Base-by-base conservation (phyloP, 2,888 invertebrate species). In the Dyspetes luteomarginatus region DNA sequence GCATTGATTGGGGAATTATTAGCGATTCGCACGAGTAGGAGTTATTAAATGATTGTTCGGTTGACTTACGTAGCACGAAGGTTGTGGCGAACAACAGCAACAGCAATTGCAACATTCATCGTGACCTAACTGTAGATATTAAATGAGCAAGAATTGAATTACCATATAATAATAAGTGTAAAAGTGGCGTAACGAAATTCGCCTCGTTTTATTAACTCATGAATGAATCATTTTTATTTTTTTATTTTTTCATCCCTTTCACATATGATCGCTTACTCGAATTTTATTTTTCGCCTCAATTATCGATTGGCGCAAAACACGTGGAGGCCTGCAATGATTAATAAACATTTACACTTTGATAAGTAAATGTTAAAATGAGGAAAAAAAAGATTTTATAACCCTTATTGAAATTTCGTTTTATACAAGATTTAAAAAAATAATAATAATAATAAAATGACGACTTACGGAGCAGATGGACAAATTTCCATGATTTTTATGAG, bases 101-200 rank as follows among this genome's bases (percentile, higher is more conserved):
- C 86, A 90, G 76, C 91, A 91, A 58, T 88, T 89, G 67, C 91
- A 91, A 55, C 87, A 87, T 64, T 86, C 88, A 82, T 87, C 87
- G 81, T 91, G 91, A 69, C 87, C 88, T 58, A 87, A 45, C 91
- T 91, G n/a, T n/a, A 81, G 67, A 83, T 22, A 55, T 78, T 62
- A 83, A 84, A 82, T 24, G 48, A 64, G 28, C 56, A 56, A 43
- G 76, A 77, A 67, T 68, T 36, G 30, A 71, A 72, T 81, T 77
- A 79, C 65, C 78, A 71, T 77, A 69, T 71, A 62, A 83, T 67
- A 58, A 22, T 36, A 50, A 81, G 62, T 65, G 45, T 28, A 56
- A 64, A 17, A 17, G 41, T 71, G 55, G 43, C 43, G 74, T 67
- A 82, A 75, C 74, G 48, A 60, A 26, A 41, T n/a, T 17, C 26